These are phyloP conservation scores for Drosophila repletoides DNA, from an alignment of 1,140 invertebrate species.

Conservation along the genomic window DNA sequence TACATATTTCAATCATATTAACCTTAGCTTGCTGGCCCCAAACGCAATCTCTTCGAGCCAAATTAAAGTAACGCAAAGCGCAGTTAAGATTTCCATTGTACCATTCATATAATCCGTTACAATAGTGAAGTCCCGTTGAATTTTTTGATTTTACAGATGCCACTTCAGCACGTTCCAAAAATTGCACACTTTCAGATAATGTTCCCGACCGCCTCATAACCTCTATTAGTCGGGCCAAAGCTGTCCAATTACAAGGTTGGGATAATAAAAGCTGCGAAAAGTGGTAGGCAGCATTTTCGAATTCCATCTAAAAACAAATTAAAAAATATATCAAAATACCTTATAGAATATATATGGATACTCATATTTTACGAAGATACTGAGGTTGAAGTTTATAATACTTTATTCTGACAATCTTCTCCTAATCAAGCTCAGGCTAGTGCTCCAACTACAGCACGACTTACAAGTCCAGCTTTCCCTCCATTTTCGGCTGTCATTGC, in stretches of 20 bases:
- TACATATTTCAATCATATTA: slow-evolving; percentile 97
- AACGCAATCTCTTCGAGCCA: slow-evolving; percentile 90
- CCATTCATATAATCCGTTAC: slow-evolving; percentile 92
- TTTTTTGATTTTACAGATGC: slow-evolving; percentile 83
- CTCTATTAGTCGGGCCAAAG: slow-evolving; percentile 92
- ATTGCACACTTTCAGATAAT: slow-evolving; percentile 89
- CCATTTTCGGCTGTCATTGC: too few relatives aligned
- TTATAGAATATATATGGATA: not conserved
- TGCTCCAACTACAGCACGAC: too few relatives aligned
- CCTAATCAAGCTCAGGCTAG: too few relatives aligned
- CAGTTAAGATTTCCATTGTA: slow-evolving; percentile 92
- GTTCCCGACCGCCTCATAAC: slow-evolving; percentile 92
- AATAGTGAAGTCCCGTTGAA: slow-evolving; percentile 86
- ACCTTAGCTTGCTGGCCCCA: slow-evolving; percentile 93
- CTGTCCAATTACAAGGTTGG: slow-evolving; percentile 90
- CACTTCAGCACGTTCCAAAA: slow-evolving; percentile 88
- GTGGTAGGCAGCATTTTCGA: slow-evolving; percentile 94
- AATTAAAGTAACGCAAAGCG: slow-evolving; percentile 94
- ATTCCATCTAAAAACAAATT: slow-evolving; percentile 87
- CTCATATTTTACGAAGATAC: too few relatives aligned
- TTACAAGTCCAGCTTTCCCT: too few relatives aligned
- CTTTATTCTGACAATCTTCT: too few relatives aligned
- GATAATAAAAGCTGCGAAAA: slow-evolving; percentile 92
- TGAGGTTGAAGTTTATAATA: too few relatives aligned
- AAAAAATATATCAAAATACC: not conserved